These are phyloP conservation scores for Lumbricus terrestris DNA, from an alignment of 2,888 invertebrate genomes.

Conservation along the genomic window DNA sequence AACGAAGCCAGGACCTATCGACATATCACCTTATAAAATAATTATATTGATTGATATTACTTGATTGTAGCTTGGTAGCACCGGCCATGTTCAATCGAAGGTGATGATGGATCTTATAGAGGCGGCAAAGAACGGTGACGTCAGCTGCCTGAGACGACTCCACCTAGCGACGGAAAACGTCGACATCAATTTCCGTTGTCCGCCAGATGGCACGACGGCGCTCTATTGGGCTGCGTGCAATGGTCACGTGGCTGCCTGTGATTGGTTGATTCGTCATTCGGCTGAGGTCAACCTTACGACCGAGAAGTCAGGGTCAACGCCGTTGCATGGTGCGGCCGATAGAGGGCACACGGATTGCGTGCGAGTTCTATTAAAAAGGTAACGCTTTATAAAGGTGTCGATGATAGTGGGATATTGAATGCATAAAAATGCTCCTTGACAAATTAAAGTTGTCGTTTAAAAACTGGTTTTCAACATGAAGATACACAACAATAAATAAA, in stretches of 20 bases:
- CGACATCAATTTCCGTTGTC: conserved; percentile 18
- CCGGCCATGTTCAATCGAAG: background rate
- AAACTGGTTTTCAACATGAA: no score
- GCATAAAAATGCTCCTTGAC: no score
- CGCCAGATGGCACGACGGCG: conserved; percentile 27
- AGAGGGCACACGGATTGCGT: conserved; percentile 31
- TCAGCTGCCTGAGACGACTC: background rate
- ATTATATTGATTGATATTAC: background rate
- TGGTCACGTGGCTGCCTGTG: conserved; percentile 26
- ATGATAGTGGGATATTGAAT: no score
- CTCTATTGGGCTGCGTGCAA: conserved; percentile 35
- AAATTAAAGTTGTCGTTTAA: no score
- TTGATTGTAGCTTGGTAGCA: no score
- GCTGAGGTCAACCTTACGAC: conserved; percentile 27
- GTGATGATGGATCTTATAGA: conserved; percentile 10
- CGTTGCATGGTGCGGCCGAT: conserved; percentile 33
- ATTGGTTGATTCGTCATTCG: conserved; percentile 28
- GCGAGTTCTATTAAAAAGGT: conserved; percentile 29
- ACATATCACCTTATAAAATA: background rate
- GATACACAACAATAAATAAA: no score
- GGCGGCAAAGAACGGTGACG: conserved; percentile 25
- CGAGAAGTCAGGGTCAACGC: conserved; percentile 26
- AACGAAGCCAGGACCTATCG: no score
- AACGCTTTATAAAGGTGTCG: background rate
- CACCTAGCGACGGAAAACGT: background rate